Conservation (phyloP, 2,888 invertebrate genomes). For the Eristalis pertinax region DNA sequence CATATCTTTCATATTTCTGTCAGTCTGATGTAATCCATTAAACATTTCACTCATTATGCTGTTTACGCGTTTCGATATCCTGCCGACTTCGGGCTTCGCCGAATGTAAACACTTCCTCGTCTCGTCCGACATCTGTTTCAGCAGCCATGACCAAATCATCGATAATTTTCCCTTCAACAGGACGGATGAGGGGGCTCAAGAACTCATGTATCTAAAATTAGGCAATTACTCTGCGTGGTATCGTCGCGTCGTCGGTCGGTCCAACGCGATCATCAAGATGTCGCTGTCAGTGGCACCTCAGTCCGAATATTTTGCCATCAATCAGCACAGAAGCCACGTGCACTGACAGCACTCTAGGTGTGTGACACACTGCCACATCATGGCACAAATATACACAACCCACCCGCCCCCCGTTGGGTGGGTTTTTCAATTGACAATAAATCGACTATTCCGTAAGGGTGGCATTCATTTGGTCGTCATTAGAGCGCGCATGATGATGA, state of each 20-base stretch:
- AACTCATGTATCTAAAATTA: constrained; percentile 56
- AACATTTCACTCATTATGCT: constrained; percentile 43
- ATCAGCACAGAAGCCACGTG: constrained; percentile 52
- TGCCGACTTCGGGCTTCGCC: constrained; percentile 15
- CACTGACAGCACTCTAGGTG: constrained; percentile 29
- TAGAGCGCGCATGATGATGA: constrained; percentile 15
- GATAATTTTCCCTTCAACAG: constrained; percentile 27
- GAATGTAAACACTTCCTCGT: constrained; percentile 26
- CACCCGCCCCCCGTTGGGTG: background rate
- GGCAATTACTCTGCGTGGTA: constrained; percentile 53
- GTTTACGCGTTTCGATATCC: constrained; percentile 40
- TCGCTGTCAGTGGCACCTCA: constrained; percentile 23
- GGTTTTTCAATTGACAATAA: constrained; percentile 28
- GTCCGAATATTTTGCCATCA: constrained; percentile 49
- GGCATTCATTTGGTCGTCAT: constrained; percentile 52
- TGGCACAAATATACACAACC: constrained; percentile 5
- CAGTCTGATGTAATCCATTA: constrained; percentile 47
- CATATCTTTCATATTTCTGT: constrained; percentile 47
- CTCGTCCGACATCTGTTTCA: constrained; percentile 30
- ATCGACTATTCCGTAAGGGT: background rate
- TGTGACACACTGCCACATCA: constrained; percentile 5
- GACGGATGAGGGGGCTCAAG: background rate
- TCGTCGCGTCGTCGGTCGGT: background rate
- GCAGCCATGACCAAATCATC: constrained; percentile 23
- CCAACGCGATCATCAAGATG: constrained; percentile 35